Percentiles rank a stretch among this genome's conserved stretches.
phyloP scores from a whole-genome alignment of 1,140 invertebrate species.

The Conus betulinus region DNA sequence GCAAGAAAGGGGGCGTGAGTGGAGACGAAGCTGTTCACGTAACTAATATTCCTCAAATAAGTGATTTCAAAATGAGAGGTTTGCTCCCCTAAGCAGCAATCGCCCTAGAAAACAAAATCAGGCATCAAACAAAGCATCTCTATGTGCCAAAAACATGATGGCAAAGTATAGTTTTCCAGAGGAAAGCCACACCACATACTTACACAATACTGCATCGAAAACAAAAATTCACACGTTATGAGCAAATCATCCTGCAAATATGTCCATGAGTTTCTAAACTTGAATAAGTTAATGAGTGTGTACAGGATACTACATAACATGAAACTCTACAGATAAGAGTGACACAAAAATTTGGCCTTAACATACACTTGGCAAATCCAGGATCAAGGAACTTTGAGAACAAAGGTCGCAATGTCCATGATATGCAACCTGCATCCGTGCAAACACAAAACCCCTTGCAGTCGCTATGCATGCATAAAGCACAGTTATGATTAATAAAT shows the following conservation, averaged over 20 bases:
- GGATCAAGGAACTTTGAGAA: background rate
- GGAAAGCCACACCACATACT: background rate
- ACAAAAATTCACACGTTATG: background rate
- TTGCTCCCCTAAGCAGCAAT: too few species aligned
- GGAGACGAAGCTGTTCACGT: too few species aligned
- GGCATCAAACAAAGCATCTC: too few species aligned
- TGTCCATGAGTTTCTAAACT: background rate
- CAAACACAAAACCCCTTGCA: background rate
- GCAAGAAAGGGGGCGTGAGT: too few species aligned
- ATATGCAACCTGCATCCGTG: background rate
- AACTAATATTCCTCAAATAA: too few species aligned
- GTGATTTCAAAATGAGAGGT: too few species aligned
- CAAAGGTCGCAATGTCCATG: background rate
- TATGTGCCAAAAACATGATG: too few species aligned
- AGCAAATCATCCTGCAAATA: background rate
- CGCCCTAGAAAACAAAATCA: too few species aligned
- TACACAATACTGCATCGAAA: background rate
- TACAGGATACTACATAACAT: slow-evolving; percentile 1
- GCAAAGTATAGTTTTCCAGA: too few species aligned
- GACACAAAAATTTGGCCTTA: slow-evolving; percentile 2
- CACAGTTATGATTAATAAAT: background rate
- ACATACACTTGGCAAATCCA: background rate
- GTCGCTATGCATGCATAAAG: background rate
- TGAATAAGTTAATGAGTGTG: slow-evolving; percentile 11
- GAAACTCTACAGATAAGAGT: background rate